Percentiles rank a stretch among this genome's conserved stretches.
Conservation (phyloP, 2,113 vertebrate species). For the Galemys pyrenaicus region DNA sequence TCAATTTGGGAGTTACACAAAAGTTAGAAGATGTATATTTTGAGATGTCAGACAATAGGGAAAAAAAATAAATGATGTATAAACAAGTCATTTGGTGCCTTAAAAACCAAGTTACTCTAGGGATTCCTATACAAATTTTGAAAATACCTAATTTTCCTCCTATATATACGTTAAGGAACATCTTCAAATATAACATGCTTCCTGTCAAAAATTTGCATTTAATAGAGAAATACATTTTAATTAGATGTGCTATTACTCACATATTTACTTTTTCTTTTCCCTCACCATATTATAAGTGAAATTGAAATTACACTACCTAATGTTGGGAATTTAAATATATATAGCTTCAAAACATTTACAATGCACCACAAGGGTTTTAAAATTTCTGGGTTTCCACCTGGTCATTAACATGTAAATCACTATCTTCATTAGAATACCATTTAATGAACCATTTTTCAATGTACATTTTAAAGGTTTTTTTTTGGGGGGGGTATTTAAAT, state of each 20-base stretch:
- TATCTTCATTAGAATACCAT: constrained; percentile 74
- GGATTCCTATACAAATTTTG: not conserved
- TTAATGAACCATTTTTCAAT: constrained; percentile 66
- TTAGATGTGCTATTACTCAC: not conserved
- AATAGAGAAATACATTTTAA: not conserved
- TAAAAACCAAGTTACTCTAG: not conserved
- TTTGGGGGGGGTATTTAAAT: constrained; percentile 68
- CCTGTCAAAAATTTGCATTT: not conserved
- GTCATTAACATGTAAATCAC: constrained; percentile 76
- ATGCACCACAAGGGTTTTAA: not conserved
- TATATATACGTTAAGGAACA: not conserved
- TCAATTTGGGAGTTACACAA: not conserved
- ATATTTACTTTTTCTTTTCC: constrained; percentile 45
- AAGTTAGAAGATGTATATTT: not conserved
- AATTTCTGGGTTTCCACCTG: constrained; percentile 55
- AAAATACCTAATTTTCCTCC: constrained; percentile 18
- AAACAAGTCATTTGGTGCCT: not conserved
- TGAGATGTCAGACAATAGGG: not conserved
- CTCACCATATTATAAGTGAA: not conserved
- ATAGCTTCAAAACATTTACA: constrained; percentile 37
- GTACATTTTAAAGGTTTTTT: constrained; percentile 53
- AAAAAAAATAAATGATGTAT: not conserved
- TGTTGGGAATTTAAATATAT: constrained; percentile 7
- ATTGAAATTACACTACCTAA: constrained; percentile 17
- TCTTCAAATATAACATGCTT: constrained; percentile 22